Evolutionary conservation across 2,113 vertebrate species (phyloP), one percentile per base, ranked within the genome.

Genomic region (Diadophis punctatus): DNA sequence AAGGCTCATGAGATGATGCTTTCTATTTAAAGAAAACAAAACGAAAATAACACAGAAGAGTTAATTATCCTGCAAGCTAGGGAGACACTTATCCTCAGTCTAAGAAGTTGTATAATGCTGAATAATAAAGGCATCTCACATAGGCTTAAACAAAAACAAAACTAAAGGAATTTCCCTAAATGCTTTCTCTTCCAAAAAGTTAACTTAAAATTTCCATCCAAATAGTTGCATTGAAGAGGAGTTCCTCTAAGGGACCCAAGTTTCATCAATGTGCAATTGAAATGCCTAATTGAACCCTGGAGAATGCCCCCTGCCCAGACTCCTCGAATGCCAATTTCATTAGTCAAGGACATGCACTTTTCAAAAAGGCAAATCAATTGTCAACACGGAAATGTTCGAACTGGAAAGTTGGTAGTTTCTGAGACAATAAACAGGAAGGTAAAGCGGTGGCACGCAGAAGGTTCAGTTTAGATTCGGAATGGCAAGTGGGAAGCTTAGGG

Each of bases 251-350:
- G 30, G 27, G 68, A 53, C 56, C 3, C 49, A 0, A 85, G 43
- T 5, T 93, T 60, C 53, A 87, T 91, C 56, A 55, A 16, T 63
- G 55, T 55, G 63, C 49, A 52, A 49, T 80, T n/a, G 87, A 88
- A 90, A 88, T 48, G 53, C 85, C 86, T 92, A 94, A 94, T 90
- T 90, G 68, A 91, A 48, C 89, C 89, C 89, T 86, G 27, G 93
- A 89, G 93, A 55, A 91, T 58, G 60, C 27, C 85, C 87, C n/a
- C 27, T 84, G 52, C 86, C 58, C 49, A n/a, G 5, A 63, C 27
- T 48, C 55, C 92, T 86, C 46, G 27, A 90, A 68, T 92, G 30
- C 56, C 90, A 92, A 91, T 68, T 91, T 92, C 85, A 88, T 94
- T 92, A 90, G 52, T 88, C 86, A 94, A 92, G 55, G 89, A 92